A percentile compares a stretch with the other conserved stretches of the same genome.
Conservation (phyloP, 2,888 invertebrate genomes). For the Ichneumoninae sp. region DNA sequence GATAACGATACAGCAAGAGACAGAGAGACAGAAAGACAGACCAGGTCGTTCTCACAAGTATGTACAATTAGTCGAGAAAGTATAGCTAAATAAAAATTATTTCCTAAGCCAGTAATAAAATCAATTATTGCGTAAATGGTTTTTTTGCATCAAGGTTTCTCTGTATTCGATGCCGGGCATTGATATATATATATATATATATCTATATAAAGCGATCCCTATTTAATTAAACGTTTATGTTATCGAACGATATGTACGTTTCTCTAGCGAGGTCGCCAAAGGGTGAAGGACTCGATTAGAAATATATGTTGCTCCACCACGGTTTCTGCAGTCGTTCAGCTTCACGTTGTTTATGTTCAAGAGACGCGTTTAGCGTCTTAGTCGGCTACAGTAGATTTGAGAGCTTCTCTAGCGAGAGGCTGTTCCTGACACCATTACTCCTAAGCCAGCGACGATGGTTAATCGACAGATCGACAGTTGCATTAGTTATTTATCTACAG, state of each 20-base stretch:
- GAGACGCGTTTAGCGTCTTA: background rate
- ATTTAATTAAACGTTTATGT: background rate
- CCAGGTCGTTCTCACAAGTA: background rate
- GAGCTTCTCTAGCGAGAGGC: background rate
- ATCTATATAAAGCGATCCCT: background rate
- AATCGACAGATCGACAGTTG: background rate
- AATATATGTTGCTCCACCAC: slow-evolving; percentile 17
- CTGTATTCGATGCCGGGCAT: background rate
- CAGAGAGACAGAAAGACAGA: background rate
- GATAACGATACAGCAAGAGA: background rate
- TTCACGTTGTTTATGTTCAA: slow-evolving; percentile 17
- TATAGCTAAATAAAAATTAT: background rate
- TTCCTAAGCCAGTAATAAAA: background rate
- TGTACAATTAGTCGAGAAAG: background rate
- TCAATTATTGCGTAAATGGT: background rate
- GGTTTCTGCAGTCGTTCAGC: slow-evolving; percentile 30
- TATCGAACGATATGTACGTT: slow-evolving; percentile 9
- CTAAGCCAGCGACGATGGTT: background rate
- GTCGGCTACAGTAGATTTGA: background rate
- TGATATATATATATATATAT: background rate
- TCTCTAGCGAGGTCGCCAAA: slow-evolving; percentile 7
- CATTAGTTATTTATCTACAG: background rate
- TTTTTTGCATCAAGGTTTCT: background rate
- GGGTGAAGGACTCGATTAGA: slow-evolving; percentile 17
- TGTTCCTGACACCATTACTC: background rate